Base-by-base conservation (phyloP, 2,113 vertebrate genomes). In the Entelurus aequoreus region DNA sequence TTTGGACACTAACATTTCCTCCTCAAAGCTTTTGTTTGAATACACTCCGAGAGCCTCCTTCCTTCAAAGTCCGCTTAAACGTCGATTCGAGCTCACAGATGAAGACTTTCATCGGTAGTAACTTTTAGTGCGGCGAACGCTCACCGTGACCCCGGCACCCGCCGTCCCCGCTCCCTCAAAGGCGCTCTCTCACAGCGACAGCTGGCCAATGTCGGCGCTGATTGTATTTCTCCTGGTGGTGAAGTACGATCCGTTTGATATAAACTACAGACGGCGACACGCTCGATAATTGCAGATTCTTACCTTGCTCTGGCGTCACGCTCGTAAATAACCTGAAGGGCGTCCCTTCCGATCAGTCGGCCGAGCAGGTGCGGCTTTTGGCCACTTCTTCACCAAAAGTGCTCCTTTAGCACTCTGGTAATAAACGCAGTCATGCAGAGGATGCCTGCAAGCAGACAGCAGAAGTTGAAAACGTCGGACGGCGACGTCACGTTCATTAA, bases 221-320 rank as follows among this genome's bases (percentile, higher is more conserved):
- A 82, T 83, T 88, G 81, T 83, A 75, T 82, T 86, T 82, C 76
- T 84, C 68, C 76, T 72, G 64, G 69, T 75, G 80, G 72, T 81
- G 71, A 82, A 87, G 78, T 72, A 78, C 62, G 73, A 79, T 71
- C 64, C 66, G 44, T 81, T 76, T 76, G 78, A 78, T 70, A 80
- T 84, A 84, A 84, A 84, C 61, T 61, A 75, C 66, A 66, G 54
- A 83, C 73, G 71, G 78, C 88, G 84, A 87, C 82, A 85, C 57
- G 66, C 58, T 71, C 3, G 72, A 82, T 80, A 72, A 84, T 79
- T 83, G 71, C 74, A 61, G 71, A 11, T 74, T 76, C 64, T 80
- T 73, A 76, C 67, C 65, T 68, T 72, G 66, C 63, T 81, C 71
- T 63, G 8, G 65, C 59, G 55, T 53, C 28, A 15, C 2, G 10